These are phyloP conservation scores for Teleiodes luculella DNA, from an alignment of 2,888 invertebrate genomes.

Conservation along the genomic window DNA sequence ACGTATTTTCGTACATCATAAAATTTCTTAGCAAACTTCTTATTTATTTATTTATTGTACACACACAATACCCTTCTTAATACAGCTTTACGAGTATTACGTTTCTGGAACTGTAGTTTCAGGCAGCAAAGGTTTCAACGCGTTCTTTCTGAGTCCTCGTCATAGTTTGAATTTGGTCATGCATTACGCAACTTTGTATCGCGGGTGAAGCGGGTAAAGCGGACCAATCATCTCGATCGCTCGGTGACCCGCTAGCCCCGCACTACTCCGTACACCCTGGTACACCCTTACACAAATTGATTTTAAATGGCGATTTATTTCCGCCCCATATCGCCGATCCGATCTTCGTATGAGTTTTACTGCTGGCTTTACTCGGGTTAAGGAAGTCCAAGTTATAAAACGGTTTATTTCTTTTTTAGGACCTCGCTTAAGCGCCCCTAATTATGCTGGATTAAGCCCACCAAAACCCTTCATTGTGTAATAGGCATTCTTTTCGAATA, in stretches of 20 bases:
- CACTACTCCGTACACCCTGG: slow-evolving; percentile 50
- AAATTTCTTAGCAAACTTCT: no score
- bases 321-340: slow-evolving; percentile 75
- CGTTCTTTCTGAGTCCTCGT: not conserved
- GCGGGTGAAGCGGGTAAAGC: slow-evolving; percentile 8
- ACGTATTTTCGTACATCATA: no score
- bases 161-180: not conserved
- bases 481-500: slow-evolving; percentile 6
- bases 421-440: slow-evolving; percentile 54
- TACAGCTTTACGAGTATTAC: no score
- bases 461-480: slow-evolving; percentile 47
- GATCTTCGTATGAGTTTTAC: slow-evolving; percentile 76
- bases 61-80: no score
- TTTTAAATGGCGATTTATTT: slow-evolving; percentile 79
- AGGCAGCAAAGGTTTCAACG: not conserved
- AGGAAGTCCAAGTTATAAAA: slow-evolving; percentile 74
- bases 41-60: no score
- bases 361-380: slow-evolving; percentile 70
- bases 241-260: slow-evolving; percentile 40
- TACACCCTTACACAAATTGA: slow-evolving; percentile 77
- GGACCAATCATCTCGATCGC: slow-evolving; percentile 19
- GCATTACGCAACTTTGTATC: slow-evolving; percentile 2
- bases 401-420: slow-evolving; percentile 74
- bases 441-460: slow-evolving; percentile 57
- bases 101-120: not conserved